Evolutionary conservation across 2,797 vertebrate genomes (phyloP).

Genomic region (Cyclura pinguis): DNA sequence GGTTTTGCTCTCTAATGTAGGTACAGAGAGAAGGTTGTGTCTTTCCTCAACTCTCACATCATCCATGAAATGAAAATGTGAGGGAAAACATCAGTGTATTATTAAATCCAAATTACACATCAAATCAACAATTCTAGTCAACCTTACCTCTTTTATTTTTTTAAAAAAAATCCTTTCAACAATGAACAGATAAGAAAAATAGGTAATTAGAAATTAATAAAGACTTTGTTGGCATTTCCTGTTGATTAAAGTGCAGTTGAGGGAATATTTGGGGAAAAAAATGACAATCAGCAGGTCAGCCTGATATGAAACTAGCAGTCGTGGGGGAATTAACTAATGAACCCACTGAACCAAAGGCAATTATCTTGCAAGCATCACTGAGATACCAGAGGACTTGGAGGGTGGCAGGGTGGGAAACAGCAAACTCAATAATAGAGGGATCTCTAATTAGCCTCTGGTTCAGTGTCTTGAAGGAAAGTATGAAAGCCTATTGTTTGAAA

Average conservation of each 20-base stretch:
- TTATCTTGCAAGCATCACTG: slow-evolving; percentile 35
- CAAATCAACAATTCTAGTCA: neutral
- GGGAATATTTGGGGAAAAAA: slow-evolving; percentile 12
- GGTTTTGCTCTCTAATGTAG: neutral
- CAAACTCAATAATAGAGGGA: slow-evolving; percentile 27
- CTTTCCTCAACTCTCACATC: neutral
- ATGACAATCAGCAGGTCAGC: slow-evolving; percentile 32
- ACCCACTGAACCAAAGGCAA: slow-evolving; percentile 32
- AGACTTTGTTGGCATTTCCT: slow-evolving; percentile 12
- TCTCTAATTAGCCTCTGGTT: slow-evolving; percentile 50
- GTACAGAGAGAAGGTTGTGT: neutral
- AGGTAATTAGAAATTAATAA: slow-evolving; percentile 45
- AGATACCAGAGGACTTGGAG: slow-evolving; percentile 29
- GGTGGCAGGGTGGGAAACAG: neutral
- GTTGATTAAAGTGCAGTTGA: slow-evolving; percentile 35
- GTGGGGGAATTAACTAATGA: slow-evolving; percentile 42
- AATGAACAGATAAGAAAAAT: neutral
- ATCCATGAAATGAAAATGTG: neutral
- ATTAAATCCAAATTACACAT: neutral
- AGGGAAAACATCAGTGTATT: neutral
- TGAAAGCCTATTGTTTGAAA: neutral
- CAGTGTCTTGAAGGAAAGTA: slow-evolving; percentile 19
- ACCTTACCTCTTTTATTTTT: neutral
- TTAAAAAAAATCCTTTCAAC: neutral
- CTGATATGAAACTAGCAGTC: slow-evolving; percentile 16